phyloP scores from a whole-genome alignment of 2,113 vertebrate species.

The Pachycephala philippinensis region DNA sequence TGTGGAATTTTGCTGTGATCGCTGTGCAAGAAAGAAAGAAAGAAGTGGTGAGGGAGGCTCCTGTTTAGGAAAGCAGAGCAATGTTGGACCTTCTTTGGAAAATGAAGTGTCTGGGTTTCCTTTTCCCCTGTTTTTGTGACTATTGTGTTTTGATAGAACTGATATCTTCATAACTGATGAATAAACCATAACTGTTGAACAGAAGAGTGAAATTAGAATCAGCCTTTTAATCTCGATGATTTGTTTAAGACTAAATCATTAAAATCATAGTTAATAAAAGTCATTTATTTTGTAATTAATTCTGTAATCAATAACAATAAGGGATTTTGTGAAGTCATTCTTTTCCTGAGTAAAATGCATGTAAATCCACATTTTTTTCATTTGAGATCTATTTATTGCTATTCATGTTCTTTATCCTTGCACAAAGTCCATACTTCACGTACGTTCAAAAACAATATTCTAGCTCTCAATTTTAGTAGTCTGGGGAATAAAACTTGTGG shows the following conservation, averaged over 20 bases:
- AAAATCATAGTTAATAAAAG: neutral
- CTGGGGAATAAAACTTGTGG: conserved; percentile 1
- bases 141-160: neutral
- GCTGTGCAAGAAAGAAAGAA: neutral
- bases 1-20: neutral
- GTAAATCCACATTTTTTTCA: conserved; percentile 37
- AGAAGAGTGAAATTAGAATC: neutral
- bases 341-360: conserved; percentile 8
- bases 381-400: neutral
- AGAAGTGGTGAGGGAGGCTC: neutral
- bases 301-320: neutral
- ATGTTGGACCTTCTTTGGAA: neutral
- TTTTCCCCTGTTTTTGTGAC: neutral
- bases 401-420: neutral
- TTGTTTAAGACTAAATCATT: conserved; percentile 5
- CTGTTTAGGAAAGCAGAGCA: neutral
- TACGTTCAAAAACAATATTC: neutral
- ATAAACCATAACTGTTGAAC: neutral
- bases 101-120: neutral
- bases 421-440: neutral
- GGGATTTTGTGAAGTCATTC: neutral
- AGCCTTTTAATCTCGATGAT: neutral
- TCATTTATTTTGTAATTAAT: neutral
- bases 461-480: neutral
- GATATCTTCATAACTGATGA: neutral